phyloP scores from a whole-genome alignment of 2,888 invertebrate genomes.

The Lepidocyrtinus sp. region DNA sequence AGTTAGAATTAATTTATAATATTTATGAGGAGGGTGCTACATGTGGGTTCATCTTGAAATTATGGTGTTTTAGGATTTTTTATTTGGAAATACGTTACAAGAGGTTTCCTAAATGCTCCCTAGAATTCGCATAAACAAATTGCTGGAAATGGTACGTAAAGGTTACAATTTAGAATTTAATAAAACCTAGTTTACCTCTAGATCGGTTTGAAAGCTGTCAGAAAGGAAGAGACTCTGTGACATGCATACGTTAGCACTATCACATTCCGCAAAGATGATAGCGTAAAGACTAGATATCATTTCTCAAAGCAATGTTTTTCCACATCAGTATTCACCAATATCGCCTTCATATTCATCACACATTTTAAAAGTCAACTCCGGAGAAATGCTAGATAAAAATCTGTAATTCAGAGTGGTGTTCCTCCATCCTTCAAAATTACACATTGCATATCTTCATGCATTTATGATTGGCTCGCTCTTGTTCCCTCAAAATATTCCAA shows the following conservation, averaged over 20 bases:
- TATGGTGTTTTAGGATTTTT: too few relatives aligned
- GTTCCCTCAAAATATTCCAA: slow-evolving; percentile 23
- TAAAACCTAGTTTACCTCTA: too few relatives aligned
- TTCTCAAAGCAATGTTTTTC: not conserved
- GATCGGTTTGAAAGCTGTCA: slow-evolving; percentile 9
- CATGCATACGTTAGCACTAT: not conserved
- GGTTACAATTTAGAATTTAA: too few relatives aligned
- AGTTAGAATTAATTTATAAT: too few relatives aligned
- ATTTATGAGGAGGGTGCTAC: too few relatives aligned
- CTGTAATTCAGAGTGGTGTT: slow-evolving; percentile 41
- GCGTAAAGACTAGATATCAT: not conserved
- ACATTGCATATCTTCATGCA: slow-evolving; percentile 21
- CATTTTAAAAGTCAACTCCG: not conserved
- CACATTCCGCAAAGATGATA: not conserved
- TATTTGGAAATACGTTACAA: too few relatives aligned
- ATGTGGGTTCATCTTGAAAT: too few relatives aligned
- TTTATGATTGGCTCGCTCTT: slow-evolving; percentile 19
- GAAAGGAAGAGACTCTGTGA: not conserved
- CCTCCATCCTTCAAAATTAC: not conserved
- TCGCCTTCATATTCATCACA: not conserved
- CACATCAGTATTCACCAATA: not conserved
- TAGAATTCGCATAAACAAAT: too few relatives aligned
- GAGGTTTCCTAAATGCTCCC: too few relatives aligned
- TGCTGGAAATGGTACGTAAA: too few relatives aligned
- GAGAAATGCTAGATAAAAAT: slow-evolving; percentile 40